Conservation (phyloP, 2,888 invertebrate genomes). For the Buathra laborator region DNA sequence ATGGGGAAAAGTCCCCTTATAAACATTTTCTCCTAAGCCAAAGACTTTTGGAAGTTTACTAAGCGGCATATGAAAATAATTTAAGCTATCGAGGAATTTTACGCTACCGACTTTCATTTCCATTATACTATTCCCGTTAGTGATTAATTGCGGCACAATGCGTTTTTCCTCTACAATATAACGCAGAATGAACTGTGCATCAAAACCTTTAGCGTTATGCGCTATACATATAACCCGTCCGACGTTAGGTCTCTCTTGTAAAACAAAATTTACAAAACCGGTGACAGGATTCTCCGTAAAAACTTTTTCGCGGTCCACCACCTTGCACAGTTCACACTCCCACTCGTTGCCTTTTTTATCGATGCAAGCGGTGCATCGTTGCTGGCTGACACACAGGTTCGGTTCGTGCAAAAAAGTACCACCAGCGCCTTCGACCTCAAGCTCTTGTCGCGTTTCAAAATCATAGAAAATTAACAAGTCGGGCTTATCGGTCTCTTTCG, state of each 20-base stretch:
- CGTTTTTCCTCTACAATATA: conserved; percentile 23
- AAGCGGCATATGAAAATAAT: conserved; percentile 76
- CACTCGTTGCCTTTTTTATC: not conserved
- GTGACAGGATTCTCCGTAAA: not conserved
- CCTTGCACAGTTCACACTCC: not conserved
- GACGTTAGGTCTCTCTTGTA: not conserved
- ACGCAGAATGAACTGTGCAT: conserved; percentile 38
- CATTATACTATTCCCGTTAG: not conserved
- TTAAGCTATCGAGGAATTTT: conserved; percentile 72
- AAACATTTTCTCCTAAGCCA: conserved; percentile 49
- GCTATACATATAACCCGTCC: conserved; percentile 42
- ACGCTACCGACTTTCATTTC: not conserved
- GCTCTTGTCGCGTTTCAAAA: not conserved
- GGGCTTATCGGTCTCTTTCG: not conserved
- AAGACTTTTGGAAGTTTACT: conserved; percentile 73
- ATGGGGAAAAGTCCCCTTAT: too few species aligned
- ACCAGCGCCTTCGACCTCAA: not conserved
- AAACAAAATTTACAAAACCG: not conserved
- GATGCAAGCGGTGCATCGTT: not conserved
- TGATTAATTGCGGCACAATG: not conserved
- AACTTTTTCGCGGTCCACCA: too few species aligned
- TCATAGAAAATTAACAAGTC: too few species aligned
- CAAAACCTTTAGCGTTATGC: too few species aligned
- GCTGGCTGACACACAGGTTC: conserved; percentile 1
- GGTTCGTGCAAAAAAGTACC: not conserved